A percentile compares a stretch with the other conserved stretches of the same genome.
These are phyloP conservation scores for Antennarius striatus DNA, from an alignment of 2,113 vertebrate species.

Conservation along the genomic window DNA sequence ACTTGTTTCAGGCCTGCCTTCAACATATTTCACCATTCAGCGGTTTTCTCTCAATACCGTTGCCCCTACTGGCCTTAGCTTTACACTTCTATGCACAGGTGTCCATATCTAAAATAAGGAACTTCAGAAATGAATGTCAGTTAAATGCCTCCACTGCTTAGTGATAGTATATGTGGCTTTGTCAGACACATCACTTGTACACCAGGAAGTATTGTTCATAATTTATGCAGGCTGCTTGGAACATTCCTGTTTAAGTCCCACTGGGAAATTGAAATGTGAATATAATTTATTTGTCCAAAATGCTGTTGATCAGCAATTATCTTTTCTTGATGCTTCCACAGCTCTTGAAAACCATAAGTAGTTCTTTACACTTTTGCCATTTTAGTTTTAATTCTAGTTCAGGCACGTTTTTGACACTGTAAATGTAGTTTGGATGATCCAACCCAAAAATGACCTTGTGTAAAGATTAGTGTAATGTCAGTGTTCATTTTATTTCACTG, in stretches of 20 bases:
- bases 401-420: slow-evolving; percentile 53
- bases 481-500: slow-evolving; percentile 77
- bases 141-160: slow-evolving; percentile 61
- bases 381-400: slow-evolving; percentile 39
- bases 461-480: slow-evolving; percentile 60
- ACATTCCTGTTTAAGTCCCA: slow-evolving; percentile 38
- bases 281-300: slow-evolving; percentile 66
- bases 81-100: slow-evolving; percentile 80
- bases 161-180: slow-evolving; percentile 58
- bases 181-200: slow-evolving; percentile 56
- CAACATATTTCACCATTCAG: slow-evolving; percentile 20
- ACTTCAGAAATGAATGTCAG: slow-evolving; percentile 63
- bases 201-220: slow-evolving; percentile 69
- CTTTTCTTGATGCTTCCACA: slow-evolving; percentile 54
- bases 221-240: slow-evolving; percentile 70
- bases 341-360: slow-evolving; percentile 24
- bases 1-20: slow-evolving; percentile 15
- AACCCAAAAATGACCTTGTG: slow-evolving; percentile 33
- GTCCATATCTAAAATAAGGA: slow-evolving; percentile 55
- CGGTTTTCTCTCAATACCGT: slow-evolving; percentile 31
- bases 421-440: slow-evolving; percentile 42
- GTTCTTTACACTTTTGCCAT: slow-evolving; percentile 34
- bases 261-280: slow-evolving; percentile 39
- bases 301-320: slow-evolving; percentile 76
- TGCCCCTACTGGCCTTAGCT: slow-evolving; percentile 70